Conservation (phyloP, 2,888 invertebrate species). For the Lymantria monacha region DNA sequence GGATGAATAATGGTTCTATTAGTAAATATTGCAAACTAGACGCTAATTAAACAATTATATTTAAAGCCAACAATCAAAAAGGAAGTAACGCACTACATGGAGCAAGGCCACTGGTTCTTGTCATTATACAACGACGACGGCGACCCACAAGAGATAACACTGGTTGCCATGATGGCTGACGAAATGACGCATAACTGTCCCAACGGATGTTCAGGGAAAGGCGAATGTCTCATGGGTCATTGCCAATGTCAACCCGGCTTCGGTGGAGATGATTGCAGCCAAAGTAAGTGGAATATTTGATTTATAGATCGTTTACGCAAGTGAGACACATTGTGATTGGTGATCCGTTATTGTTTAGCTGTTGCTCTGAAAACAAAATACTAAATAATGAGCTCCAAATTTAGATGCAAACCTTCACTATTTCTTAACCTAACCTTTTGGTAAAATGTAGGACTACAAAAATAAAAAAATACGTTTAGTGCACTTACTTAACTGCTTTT, state of each 20-base stretch:
- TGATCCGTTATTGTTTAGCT: no score
- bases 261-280: conserved; percentile 97
- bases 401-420: no score
- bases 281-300: conserved; percentile 85
- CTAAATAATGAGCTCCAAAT: no score
- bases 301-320: no score
- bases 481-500: no score
- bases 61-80: conserved; percentile 91
- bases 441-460: no score
- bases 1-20: neutral
- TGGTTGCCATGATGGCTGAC: conserved; percentile 91
- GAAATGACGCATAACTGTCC: conserved; percentile 98
- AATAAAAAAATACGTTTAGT: no score
- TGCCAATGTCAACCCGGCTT: conserved; percentile 98
- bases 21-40: neutral
- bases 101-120: conserved; percentile 98
- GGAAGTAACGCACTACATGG: conserved; percentile 97
- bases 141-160: conserved; percentile 92
- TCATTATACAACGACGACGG: conserved; percentile 98
- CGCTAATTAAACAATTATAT: neutral
- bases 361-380: no score
- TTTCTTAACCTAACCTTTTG: no score
- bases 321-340: no score
- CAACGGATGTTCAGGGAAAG: conserved; percentile 97
- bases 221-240: conserved; percentile 96